phyloP scores from a whole-genome alignment of 64 coral and sea anemone genomes.

The Montipora capricornis region DNA sequence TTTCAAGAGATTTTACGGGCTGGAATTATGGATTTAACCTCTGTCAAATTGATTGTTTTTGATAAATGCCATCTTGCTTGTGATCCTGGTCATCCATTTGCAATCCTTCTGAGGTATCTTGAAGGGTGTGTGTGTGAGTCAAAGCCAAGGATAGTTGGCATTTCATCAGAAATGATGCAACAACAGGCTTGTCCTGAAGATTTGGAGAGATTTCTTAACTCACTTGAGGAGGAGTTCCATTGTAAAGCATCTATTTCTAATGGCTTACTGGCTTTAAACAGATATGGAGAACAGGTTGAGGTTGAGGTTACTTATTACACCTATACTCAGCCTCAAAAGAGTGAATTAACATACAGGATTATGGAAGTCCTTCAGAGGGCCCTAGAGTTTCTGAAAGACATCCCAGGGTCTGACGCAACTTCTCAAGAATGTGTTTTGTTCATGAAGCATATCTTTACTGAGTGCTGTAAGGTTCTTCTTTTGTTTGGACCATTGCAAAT shows the following conservation, averaged over 20 bases:
- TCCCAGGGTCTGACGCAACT: background rate
- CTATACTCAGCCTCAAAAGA: background rate
- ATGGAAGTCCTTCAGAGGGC: background rate
- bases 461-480: constrained; percentile 27
- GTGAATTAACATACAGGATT: background rate
- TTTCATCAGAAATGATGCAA: constrained; percentile 3
- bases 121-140: background rate
- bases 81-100: background rate
- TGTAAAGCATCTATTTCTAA: constrained; percentile 30
- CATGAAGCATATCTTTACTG: constrained; percentile 24
- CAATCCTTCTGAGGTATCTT: background rate
- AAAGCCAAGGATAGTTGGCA: constrained; percentile 37
- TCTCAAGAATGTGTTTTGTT: background rate
- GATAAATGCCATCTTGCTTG: constrained; percentile 18
- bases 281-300: constrained; percentile 50
- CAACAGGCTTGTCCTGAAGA: background rate
- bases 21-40: background rate
- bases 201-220: background rate
- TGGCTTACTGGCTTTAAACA: constrained; percentile 58
- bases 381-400: constrained; percentile 14
- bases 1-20: background rate
- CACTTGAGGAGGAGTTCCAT: constrained; percentile 3
- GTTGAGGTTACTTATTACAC: constrained; percentile 19
- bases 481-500: constrained; percentile 17
- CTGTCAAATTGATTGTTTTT: constrained; percentile 37